Evolutionary conservation across 2,113 vertebrate genomes (phyloP), one percentile per base, ranked within the genome.

Genomic region (Albula glossodonta): DNA sequence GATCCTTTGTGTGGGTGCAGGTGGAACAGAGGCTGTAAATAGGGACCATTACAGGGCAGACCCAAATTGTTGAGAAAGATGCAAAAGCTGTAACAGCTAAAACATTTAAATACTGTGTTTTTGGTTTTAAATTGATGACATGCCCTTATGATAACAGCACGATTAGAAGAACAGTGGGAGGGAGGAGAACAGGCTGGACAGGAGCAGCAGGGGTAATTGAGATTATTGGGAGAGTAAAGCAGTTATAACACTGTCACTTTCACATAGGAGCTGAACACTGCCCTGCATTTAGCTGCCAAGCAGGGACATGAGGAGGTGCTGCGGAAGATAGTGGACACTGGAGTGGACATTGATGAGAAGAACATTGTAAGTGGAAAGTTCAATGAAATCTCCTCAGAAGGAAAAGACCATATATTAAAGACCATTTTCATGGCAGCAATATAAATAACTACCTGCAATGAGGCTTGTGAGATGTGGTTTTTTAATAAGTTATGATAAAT

Each of bases 201-300:
- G 31, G 31, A 41, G 31, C 31, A 41, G 31, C 22, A 74, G n/a
- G n/a, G 22, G 17, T 22, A 5, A 19, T 5, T 66, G 17, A 66
- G 17, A 66, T 66, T 5, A 66, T 25, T 22, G 10, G n/a, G 22
- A 74, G n/a, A 74, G 22, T 31, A 10, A 48, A 2, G 57, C 8
- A 66, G 8, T 80, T 51, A 3, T 19, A 41, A 17, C 15, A 0
- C 19, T 81, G 63, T 78, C 83, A 48, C 15, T 84, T 83, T 87
- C 91, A 0, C 87, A 85, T 90, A 98, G 97, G 95, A 97, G 81
- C 94, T 95, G 88, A 97, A 97, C 89, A 97, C 95, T 0, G 96
- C 96, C 0, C 87, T 97, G 51, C 97, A 98, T 90, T 92, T 97
- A 82, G 96, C 97, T 81, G 96, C 96, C 0, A 92, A 90, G 89